phyloP scores from a whole-genome alignment of 2,888 invertebrate species.

The Galeruca laticollis region DNA sequence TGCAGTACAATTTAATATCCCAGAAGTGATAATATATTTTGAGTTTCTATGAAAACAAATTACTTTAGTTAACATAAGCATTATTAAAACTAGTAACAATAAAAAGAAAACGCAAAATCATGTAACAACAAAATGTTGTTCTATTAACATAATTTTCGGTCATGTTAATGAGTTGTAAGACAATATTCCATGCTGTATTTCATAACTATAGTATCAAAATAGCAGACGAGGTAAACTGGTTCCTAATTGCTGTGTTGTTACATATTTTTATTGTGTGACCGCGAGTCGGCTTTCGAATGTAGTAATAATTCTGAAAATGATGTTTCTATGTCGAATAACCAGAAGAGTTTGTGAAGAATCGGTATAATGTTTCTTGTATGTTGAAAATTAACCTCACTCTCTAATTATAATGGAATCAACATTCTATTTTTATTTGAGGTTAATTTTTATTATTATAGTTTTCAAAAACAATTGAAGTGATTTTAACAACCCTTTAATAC shows the following conservation, averaged over 20 bases:
- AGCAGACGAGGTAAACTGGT: slow-evolving; percentile 39
- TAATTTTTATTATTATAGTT: no score
- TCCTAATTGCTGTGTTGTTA: slow-evolving; percentile 36
- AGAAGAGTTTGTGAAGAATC: no score
- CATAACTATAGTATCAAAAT: slow-evolving; percentile 21
- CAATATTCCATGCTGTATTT: slow-evolving; percentile 12
- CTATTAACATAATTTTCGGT: slow-evolving; percentile 22
- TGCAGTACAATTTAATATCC: no score
- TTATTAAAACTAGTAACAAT: slow-evolving; percentile 4
- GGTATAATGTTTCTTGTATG: no score
- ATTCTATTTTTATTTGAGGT: no score
- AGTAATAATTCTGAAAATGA: slow-evolving; percentile 36
- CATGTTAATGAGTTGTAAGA: slow-evolving; percentile 20
- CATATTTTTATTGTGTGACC: slow-evolving; percentile 36
- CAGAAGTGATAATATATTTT: background rate
- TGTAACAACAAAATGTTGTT: slow-evolving; percentile 14
- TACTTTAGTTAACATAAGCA: background rate
- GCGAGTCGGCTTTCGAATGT: slow-evolving; percentile 25
- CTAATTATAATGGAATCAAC: no score
- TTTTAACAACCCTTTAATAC: no score
- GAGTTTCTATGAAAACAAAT: background rate
- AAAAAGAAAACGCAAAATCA: slow-evolving; percentile 3
- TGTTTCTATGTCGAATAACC: slow-evolving; percentile 30
- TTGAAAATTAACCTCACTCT: no score
- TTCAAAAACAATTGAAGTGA: no score